Conservation (phyloP, 2,113 vertebrate genomes). For the Amia ocellicauda region DNA sequence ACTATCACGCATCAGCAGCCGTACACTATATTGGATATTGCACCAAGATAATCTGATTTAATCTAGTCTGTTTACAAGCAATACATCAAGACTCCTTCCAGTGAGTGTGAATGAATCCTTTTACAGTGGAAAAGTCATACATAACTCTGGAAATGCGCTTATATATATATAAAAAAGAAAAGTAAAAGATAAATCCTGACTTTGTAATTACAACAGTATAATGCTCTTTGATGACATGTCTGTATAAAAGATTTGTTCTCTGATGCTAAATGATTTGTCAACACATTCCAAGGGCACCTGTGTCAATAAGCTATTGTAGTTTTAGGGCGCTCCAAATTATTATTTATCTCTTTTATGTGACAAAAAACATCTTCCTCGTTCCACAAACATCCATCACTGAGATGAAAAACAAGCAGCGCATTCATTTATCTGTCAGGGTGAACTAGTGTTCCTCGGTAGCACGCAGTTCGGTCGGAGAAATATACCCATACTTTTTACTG, state of each 20-base stretch:
- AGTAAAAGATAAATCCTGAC: neutral
- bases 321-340: conserved; percentile 9
- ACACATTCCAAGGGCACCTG: neutral
- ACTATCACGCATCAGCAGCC: too few relatives aligned
- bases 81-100: too few relatives aligned
- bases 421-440: conserved; percentile 14
- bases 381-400: conserved; percentile 10
- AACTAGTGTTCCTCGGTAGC: too few relatives aligned
- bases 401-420: neutral
- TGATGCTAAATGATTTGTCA: neutral
- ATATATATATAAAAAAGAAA: too few relatives aligned
- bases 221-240: conserved; percentile 28
- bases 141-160: too few relatives aligned
- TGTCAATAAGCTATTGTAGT: neutral
- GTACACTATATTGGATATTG: too few relatives aligned
- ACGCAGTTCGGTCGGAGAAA: too few relatives aligned
- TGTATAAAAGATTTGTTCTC: neutral
- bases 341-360: conserved; percentile 1
- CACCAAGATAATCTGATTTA: too few relatives aligned
- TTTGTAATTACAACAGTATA: conserved; percentile 20
- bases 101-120: too few relatives aligned
- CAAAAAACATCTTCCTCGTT: neutral
- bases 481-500: too few relatives aligned
- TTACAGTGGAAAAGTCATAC: too few relatives aligned
- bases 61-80: too few relatives aligned